These are phyloP conservation scores for Helicolenus hilgendorfi DNA, from an alignment of 2,797 vertebrate genomes.

Conservation along the genomic window DNA sequence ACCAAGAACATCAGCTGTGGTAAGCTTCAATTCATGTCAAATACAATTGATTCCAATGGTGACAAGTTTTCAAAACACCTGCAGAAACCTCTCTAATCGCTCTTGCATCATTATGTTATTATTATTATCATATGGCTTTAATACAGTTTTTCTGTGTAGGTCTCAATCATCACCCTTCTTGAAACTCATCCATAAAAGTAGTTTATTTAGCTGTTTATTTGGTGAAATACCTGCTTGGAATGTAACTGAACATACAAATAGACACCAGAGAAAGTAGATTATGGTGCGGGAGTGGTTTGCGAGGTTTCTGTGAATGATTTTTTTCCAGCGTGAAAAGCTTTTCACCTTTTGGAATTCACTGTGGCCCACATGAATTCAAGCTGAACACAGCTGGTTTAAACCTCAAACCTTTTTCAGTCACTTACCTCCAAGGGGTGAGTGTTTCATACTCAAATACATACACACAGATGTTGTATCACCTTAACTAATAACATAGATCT, in stretches of 20 bases:
- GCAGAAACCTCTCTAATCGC: not conserved
- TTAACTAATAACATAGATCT: not conserved
- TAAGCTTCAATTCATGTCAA: not conserved
- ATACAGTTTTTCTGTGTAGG: not conserved
- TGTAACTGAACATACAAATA: not conserved
- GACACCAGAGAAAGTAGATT: not conserved
- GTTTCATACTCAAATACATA: constrained; percentile 10
- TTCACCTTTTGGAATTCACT: not conserved
- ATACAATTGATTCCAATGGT: not conserved
- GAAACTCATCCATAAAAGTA: not conserved
- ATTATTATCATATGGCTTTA: not conserved
- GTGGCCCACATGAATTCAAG: not conserved
- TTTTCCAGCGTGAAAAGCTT: not conserved
- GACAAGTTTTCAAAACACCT: not conserved
- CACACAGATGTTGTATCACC: constrained; percentile 15
- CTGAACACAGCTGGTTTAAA: not conserved
- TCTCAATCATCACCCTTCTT: not conserved
- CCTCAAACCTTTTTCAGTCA: not conserved
- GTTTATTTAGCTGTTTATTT: not conserved
- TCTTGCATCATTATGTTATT: not conserved
- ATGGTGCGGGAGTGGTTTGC: not conserved
- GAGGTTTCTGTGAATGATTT: not conserved
- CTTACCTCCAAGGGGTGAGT: not conserved
- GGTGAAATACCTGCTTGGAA: not conserved
- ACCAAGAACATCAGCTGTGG: not conserved